Base-by-base conservation (phyloP, 1,140 invertebrate species). In the Steinernema feltiae region DNA sequence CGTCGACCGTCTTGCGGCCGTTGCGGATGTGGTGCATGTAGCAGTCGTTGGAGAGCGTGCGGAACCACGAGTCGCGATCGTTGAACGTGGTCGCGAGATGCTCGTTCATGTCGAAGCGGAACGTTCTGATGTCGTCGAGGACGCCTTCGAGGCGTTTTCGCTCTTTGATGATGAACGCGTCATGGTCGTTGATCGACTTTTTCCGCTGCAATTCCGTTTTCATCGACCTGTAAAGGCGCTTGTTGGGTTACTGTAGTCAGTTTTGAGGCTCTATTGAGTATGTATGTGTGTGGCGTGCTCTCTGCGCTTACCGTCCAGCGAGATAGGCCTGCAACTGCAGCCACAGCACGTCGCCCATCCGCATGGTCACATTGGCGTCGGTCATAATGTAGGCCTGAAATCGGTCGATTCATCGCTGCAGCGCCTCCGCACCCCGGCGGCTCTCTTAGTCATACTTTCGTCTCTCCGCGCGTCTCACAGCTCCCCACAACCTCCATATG, bases 291-390 rank as follows among this genome's bases (percentile, higher is more conserved):
- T n/a, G n/a, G n/a, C n/a, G n/a, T n/a, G n/a, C n/a, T n/a, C n/a
- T 41, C 18, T 41, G 7, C 18, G 18, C 35, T 41, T 63, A 63
- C 53, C 53, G 15, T 15, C 53, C 53, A 27, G 53, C 53, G 12
- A 63, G 24, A 27, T 17, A 63, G 12, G 53, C 53, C 24, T 63
- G 53, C 24, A 63, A 27, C 24, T 63, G 53, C 53, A 63, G 12
- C 53, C 53, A 63, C 15, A 63, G 24, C 53, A 63, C 53, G 53
- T 63, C 53, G 3, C 53, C 53, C 53, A 63, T 63, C 53, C 24
- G 7, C 15, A 3, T 63, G 7, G 7, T 63, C 15, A 27, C 15
- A 63, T 63, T n/a, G n/a, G n/a, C 53, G 53, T 15, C 24, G 2
- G 24, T 3, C 24, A 15, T 63, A 27, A 63, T 27, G 24, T 63